Evolutionary conservation across 1,140 invertebrate species (phyloP).

Genomic region (Phocides pigmalion): DNA sequence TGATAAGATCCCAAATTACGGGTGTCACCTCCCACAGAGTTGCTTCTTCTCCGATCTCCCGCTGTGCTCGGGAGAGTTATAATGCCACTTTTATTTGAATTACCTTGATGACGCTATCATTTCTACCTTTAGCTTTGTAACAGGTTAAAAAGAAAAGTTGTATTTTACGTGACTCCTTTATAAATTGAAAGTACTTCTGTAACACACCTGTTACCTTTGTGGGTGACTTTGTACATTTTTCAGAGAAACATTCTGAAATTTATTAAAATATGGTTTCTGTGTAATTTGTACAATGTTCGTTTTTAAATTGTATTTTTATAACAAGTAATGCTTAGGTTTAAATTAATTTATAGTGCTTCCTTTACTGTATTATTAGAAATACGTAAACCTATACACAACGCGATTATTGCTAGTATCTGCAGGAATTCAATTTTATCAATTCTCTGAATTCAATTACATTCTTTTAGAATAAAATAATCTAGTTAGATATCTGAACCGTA

Average conservation of each 20-base stretch:
- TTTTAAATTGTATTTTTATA: not conserved
- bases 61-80: slow-evolving; percentile 17
- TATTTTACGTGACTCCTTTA: slow-evolving; percentile 12
- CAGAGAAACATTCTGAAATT: not conserved
- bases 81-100: slow-evolving; percentile 32
- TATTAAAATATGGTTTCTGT: not conserved
- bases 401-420: too few species aligned
- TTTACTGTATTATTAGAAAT: too few species aligned
- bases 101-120: slow-evolving; percentile 22
- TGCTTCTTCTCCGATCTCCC: slow-evolving; percentile 10
- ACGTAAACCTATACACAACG: too few species aligned
- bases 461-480: too few species aligned
- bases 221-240: not conserved
- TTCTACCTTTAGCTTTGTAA: slow-evolving; percentile 21
- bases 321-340: too few species aligned
- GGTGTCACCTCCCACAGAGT: slow-evolving; percentile 52
- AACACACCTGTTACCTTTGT: slow-evolving; percentile 5
- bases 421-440: too few species aligned
- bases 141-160: slow-evolving; percentile 15
- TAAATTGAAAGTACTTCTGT: slow-evolving; percentile 16
- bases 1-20: slow-evolving; percentile 56
- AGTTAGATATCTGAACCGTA: too few species aligned
- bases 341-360: too few species aligned
- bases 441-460: too few species aligned
- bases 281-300: not conserved